A percentile compares a stretch with the other conserved stretches of the same genome.
These are phyloP conservation scores for Australoheros scitulus DNA, from an alignment of 2,113 vertebrate genomes.

Conservation along the genomic window DNA sequence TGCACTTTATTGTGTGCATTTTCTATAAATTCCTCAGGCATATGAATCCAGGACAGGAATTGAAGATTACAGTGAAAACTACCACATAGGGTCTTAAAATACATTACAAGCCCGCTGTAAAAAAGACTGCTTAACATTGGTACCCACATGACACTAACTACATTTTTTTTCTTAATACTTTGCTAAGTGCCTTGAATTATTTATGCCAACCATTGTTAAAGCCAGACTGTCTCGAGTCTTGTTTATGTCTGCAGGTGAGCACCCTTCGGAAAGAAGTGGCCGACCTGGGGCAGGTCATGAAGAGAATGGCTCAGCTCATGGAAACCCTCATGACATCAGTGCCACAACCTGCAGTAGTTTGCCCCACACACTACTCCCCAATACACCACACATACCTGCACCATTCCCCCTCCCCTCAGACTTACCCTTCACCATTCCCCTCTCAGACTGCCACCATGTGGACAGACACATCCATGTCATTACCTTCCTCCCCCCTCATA, in stretches of 20 bases:
- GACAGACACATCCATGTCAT: conserved; percentile 49
- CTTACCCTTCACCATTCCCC: conserved; percentile 30
- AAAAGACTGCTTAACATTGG: background rate
- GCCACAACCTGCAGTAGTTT: conserved; percentile 54
- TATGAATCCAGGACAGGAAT: background rate
- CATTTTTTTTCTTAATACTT: background rate
- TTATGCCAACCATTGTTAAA: background rate
- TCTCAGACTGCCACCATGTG: conserved; percentile 58
- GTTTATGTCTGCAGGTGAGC: conserved; percentile 70
- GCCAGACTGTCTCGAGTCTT: background rate
- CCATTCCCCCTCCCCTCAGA: conserved; percentile 30
- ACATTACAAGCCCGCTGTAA: background rate
- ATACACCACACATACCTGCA: conserved; percentile 44
- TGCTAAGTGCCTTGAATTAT: background rate
- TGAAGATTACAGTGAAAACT: background rate
- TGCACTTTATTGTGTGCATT: background rate
- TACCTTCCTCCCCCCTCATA: conserved; percentile 50
- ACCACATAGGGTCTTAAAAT: background rate
- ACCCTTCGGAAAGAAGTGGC: conserved; percentile 77
- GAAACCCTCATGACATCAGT: conserved; percentile 68
- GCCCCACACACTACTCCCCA: conserved; percentile 56
- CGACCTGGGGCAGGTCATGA: conserved; percentile 77
- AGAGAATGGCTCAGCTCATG: conserved; percentile 75
- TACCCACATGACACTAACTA: background rate
- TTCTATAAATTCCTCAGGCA: background rate